phyloP scores from a whole-genome alignment of 2,113 vertebrate genomes.

The Amblyopsis rosae region DNA sequence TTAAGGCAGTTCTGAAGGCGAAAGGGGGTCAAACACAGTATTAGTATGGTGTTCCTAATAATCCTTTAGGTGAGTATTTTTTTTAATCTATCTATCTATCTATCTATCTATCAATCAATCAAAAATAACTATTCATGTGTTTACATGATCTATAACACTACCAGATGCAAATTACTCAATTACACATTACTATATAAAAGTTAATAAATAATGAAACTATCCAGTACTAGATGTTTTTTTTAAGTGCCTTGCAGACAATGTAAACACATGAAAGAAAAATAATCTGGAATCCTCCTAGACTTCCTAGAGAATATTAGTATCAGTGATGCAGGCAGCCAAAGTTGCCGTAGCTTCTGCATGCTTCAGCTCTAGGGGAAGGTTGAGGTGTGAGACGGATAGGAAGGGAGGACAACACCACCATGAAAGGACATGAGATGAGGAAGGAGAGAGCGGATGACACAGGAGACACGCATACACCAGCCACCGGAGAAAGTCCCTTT shows the following conservation, averaged over 20 bases:
- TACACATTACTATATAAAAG: too few relatives aligned
- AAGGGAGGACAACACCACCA: constrained; percentile 3
- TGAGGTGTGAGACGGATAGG: constrained; percentile 4
- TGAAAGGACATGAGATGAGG: not conserved
- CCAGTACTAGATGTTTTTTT: too few relatives aligned
- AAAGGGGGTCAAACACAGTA: too few relatives aligned
- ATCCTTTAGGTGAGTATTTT: too few relatives aligned
- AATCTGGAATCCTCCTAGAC: not conserved
- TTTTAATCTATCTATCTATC: too few relatives aligned
- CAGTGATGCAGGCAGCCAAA: not conserved
- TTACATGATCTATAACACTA: too few relatives aligned
- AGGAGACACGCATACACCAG: constrained; percentile 75
- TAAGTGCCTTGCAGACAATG: not conserved
- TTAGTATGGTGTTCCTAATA: too few relatives aligned
- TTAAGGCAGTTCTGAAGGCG: too few relatives aligned
- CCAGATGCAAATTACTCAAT: not conserved
- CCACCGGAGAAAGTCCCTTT: constrained; percentile 78
- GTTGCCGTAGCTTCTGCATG: constrained; percentile 24
- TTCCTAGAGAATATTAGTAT: not conserved
- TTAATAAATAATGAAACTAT: too few relatives aligned
- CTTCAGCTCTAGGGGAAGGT: constrained; percentile 3
- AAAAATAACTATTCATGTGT: too few relatives aligned
- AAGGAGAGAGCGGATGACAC: constrained; percentile 33
- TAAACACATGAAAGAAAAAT: not conserved
- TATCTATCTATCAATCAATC: too few relatives aligned